These are phyloP conservation scores for Agrotis puta DNA, from an alignment of 2,888 invertebrate species.

Conservation along the genomic window DNA sequence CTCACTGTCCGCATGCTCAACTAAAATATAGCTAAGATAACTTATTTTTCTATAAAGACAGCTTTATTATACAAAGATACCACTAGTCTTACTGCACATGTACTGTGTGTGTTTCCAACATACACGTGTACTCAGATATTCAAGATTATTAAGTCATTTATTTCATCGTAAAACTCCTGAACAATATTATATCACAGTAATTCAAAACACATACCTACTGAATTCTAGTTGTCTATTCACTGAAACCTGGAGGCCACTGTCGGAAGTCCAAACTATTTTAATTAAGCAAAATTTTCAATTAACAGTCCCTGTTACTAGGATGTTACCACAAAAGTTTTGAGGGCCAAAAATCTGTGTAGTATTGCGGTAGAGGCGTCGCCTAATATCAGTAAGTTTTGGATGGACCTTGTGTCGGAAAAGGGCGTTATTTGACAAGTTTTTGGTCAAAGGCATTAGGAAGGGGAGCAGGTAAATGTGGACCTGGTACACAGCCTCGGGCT, in stretches of 20 bases:
- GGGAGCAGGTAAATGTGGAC: not conserved
- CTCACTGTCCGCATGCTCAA: no score
- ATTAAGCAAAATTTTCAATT: constrained; percentile 62
- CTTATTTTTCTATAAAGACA: not conserved
- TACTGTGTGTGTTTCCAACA: no score
- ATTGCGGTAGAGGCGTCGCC: constrained; percentile 14
- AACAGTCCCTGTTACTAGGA: constrained; percentile 20
- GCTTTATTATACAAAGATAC: not conserved
- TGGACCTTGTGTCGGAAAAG: constrained; percentile 15
- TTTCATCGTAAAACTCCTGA: constrained; percentile 4
- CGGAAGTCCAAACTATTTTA: constrained; percentile 58
- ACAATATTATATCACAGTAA: not conserved
- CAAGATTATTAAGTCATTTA: not conserved
- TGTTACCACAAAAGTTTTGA: constrained; percentile 52
- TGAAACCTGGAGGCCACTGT: constrained; percentile 10
- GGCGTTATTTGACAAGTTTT: constrained; percentile 22
- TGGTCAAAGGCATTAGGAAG: not conserved
- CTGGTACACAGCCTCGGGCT: not conserved
- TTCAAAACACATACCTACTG: constrained; percentile 17
- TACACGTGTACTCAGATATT: not conserved
- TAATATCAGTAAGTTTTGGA: constrained; percentile 13
- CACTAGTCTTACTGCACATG: not conserved
- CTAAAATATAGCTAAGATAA: no score
- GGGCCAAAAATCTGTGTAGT: constrained; percentile 50
- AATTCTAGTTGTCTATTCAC: constrained; percentile 20